Evolutionary conservation across 2,888 invertebrate genomes (phyloP).

Genomic region (Lordiphosa andalusiaca): DNA sequence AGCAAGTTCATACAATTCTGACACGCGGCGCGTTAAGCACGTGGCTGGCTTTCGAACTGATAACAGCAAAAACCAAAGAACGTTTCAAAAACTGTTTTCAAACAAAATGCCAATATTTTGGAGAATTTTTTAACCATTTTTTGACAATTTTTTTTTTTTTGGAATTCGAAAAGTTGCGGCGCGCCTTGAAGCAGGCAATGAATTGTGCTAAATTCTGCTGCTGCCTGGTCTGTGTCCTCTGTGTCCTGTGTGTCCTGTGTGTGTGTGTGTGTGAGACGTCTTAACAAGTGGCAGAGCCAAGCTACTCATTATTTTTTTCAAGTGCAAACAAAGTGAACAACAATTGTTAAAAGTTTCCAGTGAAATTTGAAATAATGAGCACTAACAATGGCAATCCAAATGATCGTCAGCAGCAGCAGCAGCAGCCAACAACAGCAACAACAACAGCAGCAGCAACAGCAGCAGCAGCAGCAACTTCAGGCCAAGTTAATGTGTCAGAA

Average conservation of each 20-base stretch:
- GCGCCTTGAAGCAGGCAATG: constrained; percentile 26
- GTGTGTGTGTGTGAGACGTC: constrained; percentile 6
- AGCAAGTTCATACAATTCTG: constrained; percentile 70
- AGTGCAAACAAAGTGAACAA: constrained; percentile 2
- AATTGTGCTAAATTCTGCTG: neutral
- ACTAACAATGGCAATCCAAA: constrained; percentile 47
- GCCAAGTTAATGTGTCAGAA: constrained; percentile 35
- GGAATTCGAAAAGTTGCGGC: neutral
- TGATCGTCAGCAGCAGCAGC: constrained; percentile 44
- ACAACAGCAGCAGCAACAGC: constrained; percentile 43
- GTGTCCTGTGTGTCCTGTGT: constrained; percentile 14
- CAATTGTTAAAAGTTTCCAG: no score
- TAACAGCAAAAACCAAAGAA: constrained; percentile 37
- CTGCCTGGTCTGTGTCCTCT: neutral
- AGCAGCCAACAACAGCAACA: constrained; percentile 24
- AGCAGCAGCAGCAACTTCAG: constrained; percentile 24
- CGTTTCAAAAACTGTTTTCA: no score
- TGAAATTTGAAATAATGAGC: constrained; percentile 29
- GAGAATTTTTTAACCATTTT: neutral
- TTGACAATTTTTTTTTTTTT: neutral
- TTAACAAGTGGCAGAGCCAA: no score
- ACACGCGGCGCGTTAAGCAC: constrained; percentile 74
- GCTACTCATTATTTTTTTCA: constrained; percentile 12
- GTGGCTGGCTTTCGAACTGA: constrained; percentile 58
- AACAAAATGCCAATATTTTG: neutral